Evolutionary conservation across 2,888 invertebrate species (phyloP), one percentile per base, ranked within the genome.

Genomic region (Aphidoletes aphidimyza): DNA sequence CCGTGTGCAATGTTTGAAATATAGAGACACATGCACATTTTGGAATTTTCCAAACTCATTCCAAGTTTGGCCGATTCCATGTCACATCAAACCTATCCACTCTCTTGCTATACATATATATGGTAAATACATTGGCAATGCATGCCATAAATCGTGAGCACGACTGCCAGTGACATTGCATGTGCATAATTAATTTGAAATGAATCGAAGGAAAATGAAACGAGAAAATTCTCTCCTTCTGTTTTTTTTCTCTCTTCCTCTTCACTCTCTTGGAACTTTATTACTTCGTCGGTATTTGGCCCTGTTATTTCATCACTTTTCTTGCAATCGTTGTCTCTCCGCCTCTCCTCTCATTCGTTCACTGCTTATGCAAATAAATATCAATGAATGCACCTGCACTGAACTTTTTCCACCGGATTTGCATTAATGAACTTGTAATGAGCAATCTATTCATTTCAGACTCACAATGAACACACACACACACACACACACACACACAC

Each of bases 361-460:
- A 42, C 42, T 42, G 14, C 42, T 42, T 42, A 6, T 6, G 42
- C 42, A n/a, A n/a, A n/a, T 42, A 42, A 6, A 42, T 42, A 9
- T 2, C 9, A 3, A 69, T 14, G 17, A 34, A 14, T 69, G n/a
- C 69, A 14, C 6, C 30, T 69, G n/a, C 69, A 30, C 3, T 69
- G 69, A 69, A 69, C 69, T 69, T 69, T 69, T n/a, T n/a, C 14
- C 69, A 69, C 30, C 69, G 30, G 69, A 69, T 69, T 69, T 69
- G 69, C 69, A 69, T 69, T 69, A 30, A 69, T 69, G 69, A 69
- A 69, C 69, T 69, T 69, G 69, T 69, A 69, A 69, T 69, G 69
- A 11, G 30, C 69, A 69, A 30, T 22, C n/a, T 69, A 26, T 26
- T 69, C 11, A n/a, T n/a, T n/a, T n/a, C n/a, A n/a, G n/a, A n/a